Evolutionary conservation across 2,113 vertebrate species (phyloP).

Genomic region (Asarcornis scutulata): DNA sequence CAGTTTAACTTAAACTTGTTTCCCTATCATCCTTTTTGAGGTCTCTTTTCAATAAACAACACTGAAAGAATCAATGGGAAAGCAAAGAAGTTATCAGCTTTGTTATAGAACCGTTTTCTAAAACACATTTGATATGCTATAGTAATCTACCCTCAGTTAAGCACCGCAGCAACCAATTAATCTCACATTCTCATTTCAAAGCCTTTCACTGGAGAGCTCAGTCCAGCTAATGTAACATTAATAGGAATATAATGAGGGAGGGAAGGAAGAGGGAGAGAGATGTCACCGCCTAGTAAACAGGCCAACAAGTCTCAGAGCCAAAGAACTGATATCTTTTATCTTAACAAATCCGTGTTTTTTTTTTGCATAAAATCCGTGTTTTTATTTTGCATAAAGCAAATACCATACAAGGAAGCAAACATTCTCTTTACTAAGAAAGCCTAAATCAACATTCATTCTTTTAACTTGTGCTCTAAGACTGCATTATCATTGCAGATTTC

Average conservation of each 20-base stretch:
- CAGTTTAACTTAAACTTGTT: neutral
- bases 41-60: neutral
- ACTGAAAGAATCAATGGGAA: neutral
- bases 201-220: neutral
- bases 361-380: neutral
- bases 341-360: neutral
- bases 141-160: neutral
- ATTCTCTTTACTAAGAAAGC: neutral
- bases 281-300: neutral
- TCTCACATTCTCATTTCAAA: constrained; percentile 1
- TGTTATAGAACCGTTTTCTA: neutral
- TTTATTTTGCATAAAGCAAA: neutral
- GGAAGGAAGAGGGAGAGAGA: neutral
- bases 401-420: neutral
- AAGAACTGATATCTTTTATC: neutral
- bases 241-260: neutral
- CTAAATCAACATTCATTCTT: neutral
- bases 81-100: neutral
- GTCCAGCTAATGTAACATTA: neutral
- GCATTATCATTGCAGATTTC: neutral
- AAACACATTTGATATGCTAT: neutral
- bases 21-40: neutral
- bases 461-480: neutral
- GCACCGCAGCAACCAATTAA: neutral
- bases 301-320: neutral